These are phyloP conservation scores for Scortum barcoo DNA, from an alignment of 2,113 vertebrate species.

Conservation along the genomic window DNA sequence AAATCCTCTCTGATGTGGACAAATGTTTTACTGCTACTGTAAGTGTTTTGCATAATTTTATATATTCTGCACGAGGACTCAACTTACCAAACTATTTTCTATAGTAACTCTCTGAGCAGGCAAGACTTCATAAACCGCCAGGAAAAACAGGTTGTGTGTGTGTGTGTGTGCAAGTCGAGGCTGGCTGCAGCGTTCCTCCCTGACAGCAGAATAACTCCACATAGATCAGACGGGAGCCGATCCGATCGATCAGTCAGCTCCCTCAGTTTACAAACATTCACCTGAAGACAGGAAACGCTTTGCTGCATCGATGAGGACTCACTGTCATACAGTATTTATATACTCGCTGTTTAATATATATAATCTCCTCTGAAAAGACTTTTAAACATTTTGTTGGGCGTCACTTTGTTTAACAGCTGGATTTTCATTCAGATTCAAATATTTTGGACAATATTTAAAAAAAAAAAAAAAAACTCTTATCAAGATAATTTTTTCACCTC, in stretches of 20 bases:
- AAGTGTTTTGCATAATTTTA: neutral
- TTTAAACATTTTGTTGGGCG: too few species aligned
- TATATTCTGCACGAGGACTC: neutral
- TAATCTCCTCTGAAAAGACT: too few species aligned
- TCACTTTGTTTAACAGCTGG: too few species aligned
- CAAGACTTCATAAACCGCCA: neutral
- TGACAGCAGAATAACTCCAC: slow-evolving; percentile 33
- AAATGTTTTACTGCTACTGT: too few species aligned
- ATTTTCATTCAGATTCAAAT: too few species aligned
- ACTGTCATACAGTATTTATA: neutral
- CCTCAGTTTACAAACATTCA: slow-evolving; percentile 8
- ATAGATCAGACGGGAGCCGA: neutral
- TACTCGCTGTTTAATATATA: too few species aligned
- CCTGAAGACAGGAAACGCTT: neutral
- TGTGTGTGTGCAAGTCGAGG: slow-evolving; percentile 46
- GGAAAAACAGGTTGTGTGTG: slow-evolving; percentile 14
- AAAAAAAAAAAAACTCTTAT: too few species aligned
- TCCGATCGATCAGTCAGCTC: neutral
- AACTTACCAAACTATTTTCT: neutral
- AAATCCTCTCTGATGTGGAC: neutral
- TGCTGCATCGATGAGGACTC: rapidly evolving
- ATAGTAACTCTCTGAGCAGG: neutral
- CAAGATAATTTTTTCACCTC: too few species aligned
- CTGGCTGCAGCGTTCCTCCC: slow-evolving; percentile 61
- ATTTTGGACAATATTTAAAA: too few species aligned